Evolutionary conservation across 2,113 vertebrate genomes (phyloP).

Genomic region (Motacilla tschutschensis): DNA sequence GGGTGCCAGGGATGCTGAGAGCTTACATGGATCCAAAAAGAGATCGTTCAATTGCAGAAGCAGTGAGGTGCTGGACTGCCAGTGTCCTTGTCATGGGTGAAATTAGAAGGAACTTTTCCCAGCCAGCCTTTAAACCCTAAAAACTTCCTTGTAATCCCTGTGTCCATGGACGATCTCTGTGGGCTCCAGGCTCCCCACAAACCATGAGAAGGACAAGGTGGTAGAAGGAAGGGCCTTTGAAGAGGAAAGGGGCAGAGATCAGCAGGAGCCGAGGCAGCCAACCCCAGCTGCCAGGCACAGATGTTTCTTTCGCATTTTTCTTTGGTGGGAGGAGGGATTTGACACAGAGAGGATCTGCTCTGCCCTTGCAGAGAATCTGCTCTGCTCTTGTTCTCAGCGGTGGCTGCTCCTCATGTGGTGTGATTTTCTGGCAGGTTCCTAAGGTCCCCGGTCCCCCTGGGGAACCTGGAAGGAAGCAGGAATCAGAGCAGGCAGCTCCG

Average conservation of each 20-base stretch:
- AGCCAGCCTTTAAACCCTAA: neutral
- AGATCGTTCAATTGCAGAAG: neutral
- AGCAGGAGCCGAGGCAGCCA: neutral
- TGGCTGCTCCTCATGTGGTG: neutral
- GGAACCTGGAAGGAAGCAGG: neutral
- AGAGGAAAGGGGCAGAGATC: neutral
- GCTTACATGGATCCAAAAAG: neutral
- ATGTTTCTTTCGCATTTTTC: neutral
- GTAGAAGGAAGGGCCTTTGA: neutral
- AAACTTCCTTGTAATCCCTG: fast-evolving
- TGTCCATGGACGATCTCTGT: fast-evolving
- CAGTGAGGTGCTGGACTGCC: neutral
- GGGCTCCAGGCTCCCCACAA: neutral
- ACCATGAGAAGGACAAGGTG: neutral
- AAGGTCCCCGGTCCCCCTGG: neutral
- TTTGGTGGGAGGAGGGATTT: neutral
- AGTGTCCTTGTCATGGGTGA: neutral
- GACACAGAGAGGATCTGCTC: neutral
- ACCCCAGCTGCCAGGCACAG: neutral
- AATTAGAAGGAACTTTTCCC: neutral
- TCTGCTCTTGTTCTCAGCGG: neutral
- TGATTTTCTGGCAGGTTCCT: neutral
- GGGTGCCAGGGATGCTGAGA: neutral
- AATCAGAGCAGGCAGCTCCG: fast-evolving
- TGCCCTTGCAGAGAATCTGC: neutral